A percentile compares a stretch with the other conserved stretches of the same genome.
Evolutionary conservation across 1,140 invertebrate species (phyloP).

Genomic region (Heliothis subflexa): DNA sequence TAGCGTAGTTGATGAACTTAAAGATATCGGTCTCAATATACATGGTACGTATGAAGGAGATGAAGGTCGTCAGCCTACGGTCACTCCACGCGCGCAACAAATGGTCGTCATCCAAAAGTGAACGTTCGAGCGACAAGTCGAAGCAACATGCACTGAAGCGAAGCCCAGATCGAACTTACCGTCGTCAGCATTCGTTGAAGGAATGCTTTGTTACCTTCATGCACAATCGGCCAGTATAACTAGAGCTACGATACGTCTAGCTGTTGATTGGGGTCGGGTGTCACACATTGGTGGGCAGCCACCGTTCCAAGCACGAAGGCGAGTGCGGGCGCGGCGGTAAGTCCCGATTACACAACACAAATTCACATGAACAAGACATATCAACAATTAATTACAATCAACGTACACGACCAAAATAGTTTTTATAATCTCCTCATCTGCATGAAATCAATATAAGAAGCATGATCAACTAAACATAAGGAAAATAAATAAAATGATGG

Average conservation of each 20-base stretch:
- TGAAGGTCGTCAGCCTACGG: neutral
- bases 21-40: neutral
- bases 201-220: constrained; percentile 81
- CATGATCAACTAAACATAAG: constrained; percentile 73
- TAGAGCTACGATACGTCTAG: constrained; percentile 79
- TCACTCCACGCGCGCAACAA: constrained; percentile 2
- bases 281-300: constrained; percentile 80
- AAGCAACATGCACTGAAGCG: constrained; percentile 68
- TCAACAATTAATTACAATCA: constrained; percentile 78
- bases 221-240: constrained; percentile 76
- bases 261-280: constrained; percentile 69
- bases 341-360: constrained; percentile 83
- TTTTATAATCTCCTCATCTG: constrained; percentile 77
- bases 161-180: constrained; percentile 76
- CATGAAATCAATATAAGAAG: constrained; percentile 77
- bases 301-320: constrained; percentile 77
- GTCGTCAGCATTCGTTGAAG: constrained; percentile 76
- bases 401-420: constrained; percentile 86
- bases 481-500: constrained; percentile 65
- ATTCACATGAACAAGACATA: constrained; percentile 85
- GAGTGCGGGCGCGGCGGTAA: constrained; percentile 80
- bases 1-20: neutral
- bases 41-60: constrained; percentile 24
- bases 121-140: constrained; percentile 52
- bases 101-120: constrained; percentile 55